Evolutionary conservation across 2,113 vertebrate species (phyloP).

Genomic region (Brienomyrus brachyistius): DNA sequence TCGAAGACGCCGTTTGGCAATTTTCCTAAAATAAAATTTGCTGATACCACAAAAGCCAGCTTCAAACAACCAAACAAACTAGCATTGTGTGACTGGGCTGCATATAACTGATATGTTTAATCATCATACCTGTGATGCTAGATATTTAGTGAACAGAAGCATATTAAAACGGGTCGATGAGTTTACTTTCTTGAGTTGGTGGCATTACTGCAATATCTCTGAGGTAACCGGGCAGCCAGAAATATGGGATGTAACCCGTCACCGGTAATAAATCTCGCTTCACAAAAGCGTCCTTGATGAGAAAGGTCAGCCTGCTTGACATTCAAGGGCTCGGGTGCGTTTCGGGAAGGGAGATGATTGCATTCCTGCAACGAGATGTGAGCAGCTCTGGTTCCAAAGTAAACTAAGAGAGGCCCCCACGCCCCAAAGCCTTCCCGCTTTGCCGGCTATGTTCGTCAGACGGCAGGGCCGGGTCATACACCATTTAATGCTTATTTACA

Average conservation of each 20-base stretch:
- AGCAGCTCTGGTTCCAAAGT: constrained; percentile 23
- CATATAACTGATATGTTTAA: neutral
- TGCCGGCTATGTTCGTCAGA: neutral
- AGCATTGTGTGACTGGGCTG: neutral
- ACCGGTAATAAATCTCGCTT: constrained; percentile 7
- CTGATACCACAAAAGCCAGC: neutral
- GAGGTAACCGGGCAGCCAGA: constrained; percentile 5
- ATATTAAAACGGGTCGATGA: neutral
- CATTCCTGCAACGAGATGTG: constrained; percentile 8
- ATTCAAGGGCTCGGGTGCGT: constrained; percentile 11
- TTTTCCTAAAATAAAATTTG: neutral
- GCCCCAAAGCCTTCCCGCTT: neutral
- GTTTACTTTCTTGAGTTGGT: neutral
- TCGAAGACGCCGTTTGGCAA: neutral
- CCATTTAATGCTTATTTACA: neutral
- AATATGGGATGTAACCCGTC: constrained; percentile 18
- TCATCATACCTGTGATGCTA: neutral
- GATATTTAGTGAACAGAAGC: neutral
- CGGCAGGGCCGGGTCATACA: neutral
- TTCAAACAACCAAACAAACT: neutral
- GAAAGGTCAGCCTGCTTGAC: neutral
- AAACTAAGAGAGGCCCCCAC: constrained; percentile 16
- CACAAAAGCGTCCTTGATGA: constrained; percentile 37
- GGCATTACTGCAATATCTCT: neutral
- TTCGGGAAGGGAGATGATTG: neutral